Conservation (phyloP, 2,888 invertebrate species). For the Caenorhabditis sp. region DNA sequence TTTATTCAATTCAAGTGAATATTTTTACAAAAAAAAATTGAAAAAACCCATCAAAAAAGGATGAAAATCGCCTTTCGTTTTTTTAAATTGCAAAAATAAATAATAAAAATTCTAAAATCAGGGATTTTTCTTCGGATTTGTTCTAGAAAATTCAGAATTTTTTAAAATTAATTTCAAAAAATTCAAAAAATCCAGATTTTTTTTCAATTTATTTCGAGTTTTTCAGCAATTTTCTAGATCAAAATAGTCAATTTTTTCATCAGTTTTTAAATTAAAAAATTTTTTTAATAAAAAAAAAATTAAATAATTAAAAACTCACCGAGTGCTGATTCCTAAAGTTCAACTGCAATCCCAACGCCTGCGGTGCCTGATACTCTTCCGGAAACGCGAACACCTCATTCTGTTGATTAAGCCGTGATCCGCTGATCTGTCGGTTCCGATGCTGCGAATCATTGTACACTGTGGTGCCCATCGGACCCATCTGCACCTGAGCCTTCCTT, state of each 20-base stretch:
- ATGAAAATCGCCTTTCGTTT: too few species aligned
- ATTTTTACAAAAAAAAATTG: too few species aligned
- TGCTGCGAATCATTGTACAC: constrained; percentile 33
- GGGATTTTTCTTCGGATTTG: too few species aligned
- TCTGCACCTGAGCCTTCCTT: constrained; percentile 34
- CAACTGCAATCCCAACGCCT: constrained; percentile 70
- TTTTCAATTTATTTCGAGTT: neutral
- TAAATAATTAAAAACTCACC: constrained; percentile 24
- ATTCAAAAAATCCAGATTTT: neutral
- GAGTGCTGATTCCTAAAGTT: constrained; percentile 52
- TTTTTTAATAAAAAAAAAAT: too few species aligned
- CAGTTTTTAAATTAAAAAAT: too few species aligned
- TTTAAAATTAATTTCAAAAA: too few species aligned
- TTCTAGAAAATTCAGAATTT: neutral
- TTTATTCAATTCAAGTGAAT: too few species aligned
- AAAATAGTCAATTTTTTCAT: too few species aligned
- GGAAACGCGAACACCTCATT: constrained; percentile 74
- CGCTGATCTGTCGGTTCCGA: constrained; percentile 46
- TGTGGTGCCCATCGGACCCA: constrained; percentile 22
- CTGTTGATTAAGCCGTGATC: constrained; percentile 43
- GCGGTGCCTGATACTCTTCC: constrained; percentile 77
- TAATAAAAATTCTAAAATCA: too few species aligned
- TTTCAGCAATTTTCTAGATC: too few species aligned
- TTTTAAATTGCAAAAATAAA: too few species aligned
- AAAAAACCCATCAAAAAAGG: too few species aligned